Conservation (phyloP, 2,797 vertebrate species). For the Cichlasoma orientale region DNA sequence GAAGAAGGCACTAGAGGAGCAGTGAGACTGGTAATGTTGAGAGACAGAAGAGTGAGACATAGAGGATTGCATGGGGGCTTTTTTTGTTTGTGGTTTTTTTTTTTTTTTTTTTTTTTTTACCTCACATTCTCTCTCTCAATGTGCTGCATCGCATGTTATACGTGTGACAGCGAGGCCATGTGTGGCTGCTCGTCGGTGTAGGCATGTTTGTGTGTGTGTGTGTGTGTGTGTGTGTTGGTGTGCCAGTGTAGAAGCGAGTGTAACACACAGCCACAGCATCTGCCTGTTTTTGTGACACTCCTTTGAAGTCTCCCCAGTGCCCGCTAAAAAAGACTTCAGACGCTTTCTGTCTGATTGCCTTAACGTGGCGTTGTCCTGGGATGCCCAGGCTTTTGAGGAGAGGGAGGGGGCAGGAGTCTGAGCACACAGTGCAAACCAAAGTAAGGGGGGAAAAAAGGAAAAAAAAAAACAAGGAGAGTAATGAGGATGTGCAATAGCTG, state of each 20-base stretch:
- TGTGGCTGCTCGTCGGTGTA: constrained; percentile 31
- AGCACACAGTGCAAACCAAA: constrained; percentile 28
- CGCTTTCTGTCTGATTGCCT: constrained; percentile 72
- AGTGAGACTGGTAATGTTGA: constrained; percentile 50
- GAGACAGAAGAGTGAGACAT: constrained; percentile 38
- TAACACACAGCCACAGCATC: constrained; percentile 63
- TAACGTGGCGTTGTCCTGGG: constrained; percentile 72
- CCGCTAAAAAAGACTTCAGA: constrained; percentile 74
- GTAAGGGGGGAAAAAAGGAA: constrained; percentile 33
- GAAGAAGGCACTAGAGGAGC: constrained; percentile 54
- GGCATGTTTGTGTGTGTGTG: background rate
- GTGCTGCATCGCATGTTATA: constrained; percentile 13
- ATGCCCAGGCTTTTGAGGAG: constrained; percentile 63
- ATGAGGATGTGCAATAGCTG: constrained; percentile 65
- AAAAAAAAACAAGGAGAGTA: no score
- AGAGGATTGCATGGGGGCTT: constrained; percentile 30
- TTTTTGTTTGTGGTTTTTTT: no score
- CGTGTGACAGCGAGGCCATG: constrained; percentile 38
- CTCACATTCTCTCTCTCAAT: constrained; percentile 26
- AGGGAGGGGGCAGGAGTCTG: constrained; percentile 12
- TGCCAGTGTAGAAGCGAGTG: constrained; percentile 18
- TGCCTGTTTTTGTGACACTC: constrained; percentile 73
- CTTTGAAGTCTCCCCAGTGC: constrained; percentile 79
- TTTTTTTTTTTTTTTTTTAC: constrained; percentile 4
- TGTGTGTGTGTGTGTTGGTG: background rate